Base-by-base conservation (phyloP, 2,888 invertebrate species). In the Blastobasis lacticolella region DNA sequence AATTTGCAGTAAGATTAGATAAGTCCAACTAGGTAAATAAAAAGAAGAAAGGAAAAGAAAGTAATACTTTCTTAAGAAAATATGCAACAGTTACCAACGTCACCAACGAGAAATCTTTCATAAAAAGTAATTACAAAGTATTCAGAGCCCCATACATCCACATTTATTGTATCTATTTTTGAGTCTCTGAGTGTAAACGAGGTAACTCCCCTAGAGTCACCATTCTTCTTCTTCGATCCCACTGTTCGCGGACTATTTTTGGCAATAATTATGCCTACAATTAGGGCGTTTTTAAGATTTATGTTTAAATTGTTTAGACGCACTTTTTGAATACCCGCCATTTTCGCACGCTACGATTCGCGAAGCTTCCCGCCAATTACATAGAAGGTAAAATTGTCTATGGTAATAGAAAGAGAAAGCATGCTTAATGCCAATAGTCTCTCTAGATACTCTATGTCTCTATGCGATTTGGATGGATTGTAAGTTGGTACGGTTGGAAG, bases 161-260 rank as follows among this genome's bases (percentile, higher is more conserved):
- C 92, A 71, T 95, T 95, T 47, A 94, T 92, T 5, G 92, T 91
- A 71, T 94, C 92, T 1, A 90, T 73, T 10, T 90, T 85, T 0
- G 94, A 92, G 79, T 95, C 95, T 57, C 95, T 89, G 37, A 95
- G 58, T 0, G 94, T 95, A 58, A 94, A 94, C 51, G 91, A 92
- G 81, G 93, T 93, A 0, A 95, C 94, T n/a, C 91, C 93, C 59
- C 91, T 90, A 38, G 81, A 78, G 52, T 89, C 89, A 36, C 82
- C 83, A 59, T 78, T 87, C 71, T 89, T 87, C 67, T 87, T 89
- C 63, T 86, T 90, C 4, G 78, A 78, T 42, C 78, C 76, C 60
- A 91, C 77, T 51, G 75, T 80, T 53, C 90, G 88, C 3, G 92
- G 90, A 57, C 86, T 87, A 60, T 90, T 90, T 78, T 93, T 94